Evolutionary conservation across 2,113 vertebrate genomes (phyloP), one percentile per base, ranked within the genome.

Genomic region (Capreolus pygargus): DNA sequence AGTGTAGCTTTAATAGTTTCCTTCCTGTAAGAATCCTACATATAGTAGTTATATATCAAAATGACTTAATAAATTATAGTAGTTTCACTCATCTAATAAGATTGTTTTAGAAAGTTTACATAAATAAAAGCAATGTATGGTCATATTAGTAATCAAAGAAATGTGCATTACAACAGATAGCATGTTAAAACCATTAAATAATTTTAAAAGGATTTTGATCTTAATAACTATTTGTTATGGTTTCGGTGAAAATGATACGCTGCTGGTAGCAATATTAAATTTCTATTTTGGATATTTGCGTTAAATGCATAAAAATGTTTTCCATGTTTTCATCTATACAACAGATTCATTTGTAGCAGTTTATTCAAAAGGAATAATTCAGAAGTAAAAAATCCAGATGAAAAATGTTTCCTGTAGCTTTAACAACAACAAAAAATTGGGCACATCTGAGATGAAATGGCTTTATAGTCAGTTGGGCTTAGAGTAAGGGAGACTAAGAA

Each of bases 331-430:
- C 67, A 67, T 92, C 10, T 55, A 30, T 79, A 70, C 19, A 91
- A 57, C 43, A 89, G 30, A 43, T 28, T 27, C 6, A 47, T 11
- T 87, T 85, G 8, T 55, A 93, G 79, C 25, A 79, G 27, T 95
- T 97, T 78, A 57, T 79, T 89, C 17, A 39, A 76, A 95, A 94
- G 43, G 95, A 96, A 84, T 86, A 79, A 96, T 92, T 86, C 30
- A 61, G 70, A 85, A 87, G 7, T 64, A 57, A 78, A 86, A 90
- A 91, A 50, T 14, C 10, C 86, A 70, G 50, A 33, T 64, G 6
- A 87, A 83, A 94, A 94, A 61, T 89, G 30, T 50, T 88, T 94
- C 23, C 55, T 89, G 10, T 82, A 88, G 23, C 19, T 94, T 94
- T 94, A 93, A 95, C 19, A 86, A 45, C 13, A 96, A 64, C 39